phyloP scores from a whole-genome alignment of 2,888 invertebrate genomes.

The Parnassius glacialis region DNA sequence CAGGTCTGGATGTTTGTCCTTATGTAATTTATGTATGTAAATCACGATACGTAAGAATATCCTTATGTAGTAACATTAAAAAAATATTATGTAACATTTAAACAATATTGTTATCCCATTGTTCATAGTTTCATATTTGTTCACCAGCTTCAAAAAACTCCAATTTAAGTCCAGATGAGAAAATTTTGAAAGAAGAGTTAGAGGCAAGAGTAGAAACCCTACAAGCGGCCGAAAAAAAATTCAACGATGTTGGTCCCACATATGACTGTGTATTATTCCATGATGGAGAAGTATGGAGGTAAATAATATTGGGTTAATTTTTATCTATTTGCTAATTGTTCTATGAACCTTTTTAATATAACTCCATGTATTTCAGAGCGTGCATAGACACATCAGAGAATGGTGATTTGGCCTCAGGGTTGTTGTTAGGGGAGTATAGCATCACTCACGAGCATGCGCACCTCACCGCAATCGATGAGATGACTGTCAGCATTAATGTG shows the following conservation, averaged over 20 bases:
- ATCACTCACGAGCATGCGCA: slow-evolving; percentile 88
- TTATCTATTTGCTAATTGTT: no score
- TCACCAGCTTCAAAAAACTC: slow-evolving; percentile 64
- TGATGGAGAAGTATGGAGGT: slow-evolving; percentile 95
- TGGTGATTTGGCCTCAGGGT: slow-evolving; percentile 90
- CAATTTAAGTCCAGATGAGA: slow-evolving; percentile 84
- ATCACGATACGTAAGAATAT: no score
- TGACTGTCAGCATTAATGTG: slow-evolving; percentile 95
- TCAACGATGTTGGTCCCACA: slow-evolving; percentile 91
- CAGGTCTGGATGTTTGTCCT: no score
- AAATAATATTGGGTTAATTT: slow-evolving; percentile 28
- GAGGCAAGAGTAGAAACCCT: slow-evolving; percentile 93
- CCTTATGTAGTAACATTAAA: no score
- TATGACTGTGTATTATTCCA: slow-evolving; percentile 97
- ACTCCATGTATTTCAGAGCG: slow-evolving; percentile 72
- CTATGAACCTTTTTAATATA: no score
- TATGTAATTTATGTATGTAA: no score
- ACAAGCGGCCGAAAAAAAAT: slow-evolving; percentile 92
- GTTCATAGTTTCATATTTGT: slow-evolving; percentile 1
- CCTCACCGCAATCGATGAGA: slow-evolving; percentile 88
- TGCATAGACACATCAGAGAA: slow-evolving; percentile 91
- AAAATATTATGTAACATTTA: no score
- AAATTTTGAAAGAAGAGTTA: slow-evolving; percentile 92
- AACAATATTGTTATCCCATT: no score
- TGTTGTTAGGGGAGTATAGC: slow-evolving; percentile 90